Conservation (phyloP, 1,140 invertebrate genomes). For the Drosophila pectinifera region DNA sequence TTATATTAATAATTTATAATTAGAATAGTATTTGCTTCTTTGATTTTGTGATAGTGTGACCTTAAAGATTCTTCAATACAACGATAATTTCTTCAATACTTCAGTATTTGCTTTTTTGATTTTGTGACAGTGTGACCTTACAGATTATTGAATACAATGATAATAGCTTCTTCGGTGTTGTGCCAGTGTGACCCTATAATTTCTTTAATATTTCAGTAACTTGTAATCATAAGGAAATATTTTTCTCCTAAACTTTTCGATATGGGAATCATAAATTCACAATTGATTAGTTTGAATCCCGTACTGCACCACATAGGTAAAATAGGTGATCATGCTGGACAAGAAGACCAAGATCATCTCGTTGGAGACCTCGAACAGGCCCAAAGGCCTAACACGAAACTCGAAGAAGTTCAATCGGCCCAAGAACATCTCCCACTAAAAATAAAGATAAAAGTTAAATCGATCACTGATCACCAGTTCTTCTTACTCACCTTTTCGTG, state of each 20-base stretch:
- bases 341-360: conserved; percentile 64
- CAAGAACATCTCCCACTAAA: conserved; percentile 69
- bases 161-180: background rate
- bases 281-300: conserved; percentile 56
- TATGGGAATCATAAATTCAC: background rate
- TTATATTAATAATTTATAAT: too few species aligned
- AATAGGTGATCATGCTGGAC: conserved; percentile 64
- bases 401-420: conserved; percentile 56
- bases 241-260: background rate
- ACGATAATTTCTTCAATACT: too few species aligned
- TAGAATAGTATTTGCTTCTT: too few species aligned
- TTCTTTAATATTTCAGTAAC: background rate
- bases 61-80: too few species aligned
- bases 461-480: background rate
- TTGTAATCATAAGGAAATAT: background rate
- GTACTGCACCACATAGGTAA: conserved; percentile 64
- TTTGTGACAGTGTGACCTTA: too few species aligned
- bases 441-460: too few species aligned
- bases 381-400: conserved; percentile 60
- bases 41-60: background rate
- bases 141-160: too few species aligned
- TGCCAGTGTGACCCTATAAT: background rate
- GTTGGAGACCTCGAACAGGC: conserved; percentile 67
- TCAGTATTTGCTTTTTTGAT: too few species aligned
- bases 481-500: conserved; percentile 35